Conservation (phyloP, 2,113 vertebrate species). For the Spilogale gracilis region DNA sequence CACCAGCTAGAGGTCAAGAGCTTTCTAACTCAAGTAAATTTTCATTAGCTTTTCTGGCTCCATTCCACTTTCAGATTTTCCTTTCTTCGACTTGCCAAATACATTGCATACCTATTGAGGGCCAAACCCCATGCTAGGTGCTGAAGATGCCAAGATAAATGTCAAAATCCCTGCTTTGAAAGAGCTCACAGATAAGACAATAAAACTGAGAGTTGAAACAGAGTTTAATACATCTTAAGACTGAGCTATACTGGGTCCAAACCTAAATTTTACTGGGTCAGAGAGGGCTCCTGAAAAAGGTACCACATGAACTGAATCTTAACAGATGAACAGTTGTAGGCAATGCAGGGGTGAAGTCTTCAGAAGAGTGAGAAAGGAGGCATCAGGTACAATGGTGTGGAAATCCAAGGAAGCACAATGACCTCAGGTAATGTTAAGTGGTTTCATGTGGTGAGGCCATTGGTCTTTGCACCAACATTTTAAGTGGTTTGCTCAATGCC, state of each 20-base stretch:
- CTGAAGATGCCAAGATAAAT: constrained; percentile 1
- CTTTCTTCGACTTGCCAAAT: neutral
- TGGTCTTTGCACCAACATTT: neutral
- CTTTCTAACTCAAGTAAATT: neutral
- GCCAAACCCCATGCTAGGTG: neutral
- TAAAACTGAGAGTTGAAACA: neutral
- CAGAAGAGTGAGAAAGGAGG: neutral
- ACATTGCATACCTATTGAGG: neutral
- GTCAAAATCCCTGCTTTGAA: neutral
- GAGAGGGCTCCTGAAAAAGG: neutral
- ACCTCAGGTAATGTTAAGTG: neutral
- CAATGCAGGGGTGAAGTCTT: neutral
- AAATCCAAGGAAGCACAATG: neutral
- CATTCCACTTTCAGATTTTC: neutral
- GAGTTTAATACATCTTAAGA: neutral
- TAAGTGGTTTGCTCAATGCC: neutral
- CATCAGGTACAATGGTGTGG: neutral
- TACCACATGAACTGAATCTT: neutral
- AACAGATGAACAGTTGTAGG: neutral
- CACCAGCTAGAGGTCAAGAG: neutral
- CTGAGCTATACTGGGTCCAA: neutral
- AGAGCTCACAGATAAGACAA: neutral
- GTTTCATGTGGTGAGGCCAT: neutral
- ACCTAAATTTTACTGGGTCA: neutral
- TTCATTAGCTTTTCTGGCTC: neutral